Conservation (phyloP, 2,113 vertebrate genomes). For the Onychostruthus taczanowskii region DNA sequence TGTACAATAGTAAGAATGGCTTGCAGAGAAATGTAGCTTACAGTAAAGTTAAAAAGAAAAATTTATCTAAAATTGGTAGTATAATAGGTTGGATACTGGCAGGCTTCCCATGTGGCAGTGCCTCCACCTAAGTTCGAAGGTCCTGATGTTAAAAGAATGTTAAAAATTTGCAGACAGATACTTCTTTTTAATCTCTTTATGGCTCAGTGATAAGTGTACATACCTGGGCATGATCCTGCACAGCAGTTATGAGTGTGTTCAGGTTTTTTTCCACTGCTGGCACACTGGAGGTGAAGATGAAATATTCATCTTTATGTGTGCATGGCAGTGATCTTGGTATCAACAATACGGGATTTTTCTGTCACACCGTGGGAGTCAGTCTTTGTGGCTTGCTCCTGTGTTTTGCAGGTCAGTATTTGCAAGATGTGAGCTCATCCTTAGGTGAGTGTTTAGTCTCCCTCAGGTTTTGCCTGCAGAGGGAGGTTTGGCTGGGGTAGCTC, state of each 20-base stretch:
- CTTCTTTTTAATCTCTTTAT: slow-evolving; percentile 27
- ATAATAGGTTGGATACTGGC: background rate
- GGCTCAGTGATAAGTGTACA: background rate
- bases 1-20: background rate
- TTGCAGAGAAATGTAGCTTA: background rate
- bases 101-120: background rate
- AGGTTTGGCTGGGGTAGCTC: background rate
- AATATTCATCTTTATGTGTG: background rate
- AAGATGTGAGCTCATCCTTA: background rate
- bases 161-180: background rate
- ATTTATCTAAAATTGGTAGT: background rate
- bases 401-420: background rate
- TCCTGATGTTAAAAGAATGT: background rate
- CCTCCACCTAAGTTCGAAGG: background rate
- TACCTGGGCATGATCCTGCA: background rate
- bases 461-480: background rate
- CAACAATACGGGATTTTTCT: background rate
- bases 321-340: background rate
- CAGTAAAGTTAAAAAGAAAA: background rate
- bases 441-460: background rate
- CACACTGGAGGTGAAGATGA: background rate
- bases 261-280: background rate
- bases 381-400: background rate
- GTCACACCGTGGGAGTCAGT: fast-evolving
- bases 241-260: background rate